Base-by-base conservation (phyloP, 2,888 invertebrate genomes). In the Apamea sordens region DNA sequence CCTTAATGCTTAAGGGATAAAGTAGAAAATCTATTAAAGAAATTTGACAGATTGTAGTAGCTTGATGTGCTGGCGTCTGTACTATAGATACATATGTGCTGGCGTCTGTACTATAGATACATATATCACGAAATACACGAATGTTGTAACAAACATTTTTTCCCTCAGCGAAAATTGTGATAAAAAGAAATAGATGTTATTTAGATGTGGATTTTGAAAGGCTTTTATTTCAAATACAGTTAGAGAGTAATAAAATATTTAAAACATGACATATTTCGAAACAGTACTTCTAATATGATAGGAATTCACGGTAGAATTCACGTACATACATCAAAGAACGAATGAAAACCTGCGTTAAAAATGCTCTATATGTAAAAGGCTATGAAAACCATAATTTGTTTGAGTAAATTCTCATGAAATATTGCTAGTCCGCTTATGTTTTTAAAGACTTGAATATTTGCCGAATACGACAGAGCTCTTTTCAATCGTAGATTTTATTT, bases 301-400 rank as follows among this genome's bases (percentile, higher is more conserved):
- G 11, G 1, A 11, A 73, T 47, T 36, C 32, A 68, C 10, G 13
- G 18, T 47, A 4, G 13, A 36, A 36, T 36, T 36, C 36, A 4
- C 21, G 8, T 21, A 65, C 10, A 68, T 21, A 65, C 10, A 68
- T 76, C 76, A 76, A 75, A 76, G 59, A 7, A n/a, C 3, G 56
- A 73, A 41, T 67, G 28, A 4, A 44, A 71, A 47, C 10, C 36
- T 53, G 50, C 18, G 61, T 21, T 10, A 59, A 41, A 13, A 0
- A 69, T 13, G 36, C 15, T 64, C 18, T n/a, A 24, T n/a, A 21
- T 65, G 18, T 18, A n/a, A 63, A 63, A 63, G 41, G n/a, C 5
- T 79, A 64, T 41, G 28, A 63, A 68, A 70, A 36, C 13, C 18
- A 53, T 13, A n/a, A 61, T 41, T 68, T 50, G 24, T 75, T 44